Base-by-base conservation (phyloP, 1,140 invertebrate genomes). In the Sycophaga agraensis region DNA sequence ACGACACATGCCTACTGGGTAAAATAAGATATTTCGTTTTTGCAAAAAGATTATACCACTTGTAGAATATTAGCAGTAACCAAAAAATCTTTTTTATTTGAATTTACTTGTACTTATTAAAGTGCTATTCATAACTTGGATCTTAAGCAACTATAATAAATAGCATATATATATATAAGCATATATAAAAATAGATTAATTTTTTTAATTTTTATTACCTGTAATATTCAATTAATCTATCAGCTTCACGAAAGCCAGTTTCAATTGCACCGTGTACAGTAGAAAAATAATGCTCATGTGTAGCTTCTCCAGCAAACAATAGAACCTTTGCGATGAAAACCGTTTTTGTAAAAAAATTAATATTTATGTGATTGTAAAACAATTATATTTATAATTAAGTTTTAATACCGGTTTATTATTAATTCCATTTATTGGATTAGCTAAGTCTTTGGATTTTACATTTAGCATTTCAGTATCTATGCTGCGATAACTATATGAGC, bases 201-300 rank as follows among this genome's bases (percentile, higher is more conserved):
- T 6, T 11, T 31, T 31, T 31, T 31, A 31, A 6, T 31, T 17
- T 26, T 16, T 22, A 14, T 65, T 69, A 70, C 69, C 57, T 19
- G 90, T 68, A 71, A 42, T 68, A 68, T 49, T 75, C 70, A 35
- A 82, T 73, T n/a, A 82, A 57, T 71, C 85, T 80, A 42, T 90
- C 82, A n/a, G 91, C 91, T 77, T 93, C 91, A 58, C 90, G 82
- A 77, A 87, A 88, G 0, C 91, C 92, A 26, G 85, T 84, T 75
- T 90, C 87, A 3, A 92, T 78, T 1, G 92, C 92, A 8, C 92
- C 92, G 73, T 94, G 91, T 4, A 91, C 91, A 1, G 89, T 90
- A 7, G 87, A 88, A 72, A 87, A 91, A 71, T 82, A 86, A 65
- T 85, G 79, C 26, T 84, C 74, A 62, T 88, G 85, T 0, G 88